phyloP scores from a whole-genome alignment of 2,888 invertebrate species.

The Agriopis leucophaearia region DNA sequence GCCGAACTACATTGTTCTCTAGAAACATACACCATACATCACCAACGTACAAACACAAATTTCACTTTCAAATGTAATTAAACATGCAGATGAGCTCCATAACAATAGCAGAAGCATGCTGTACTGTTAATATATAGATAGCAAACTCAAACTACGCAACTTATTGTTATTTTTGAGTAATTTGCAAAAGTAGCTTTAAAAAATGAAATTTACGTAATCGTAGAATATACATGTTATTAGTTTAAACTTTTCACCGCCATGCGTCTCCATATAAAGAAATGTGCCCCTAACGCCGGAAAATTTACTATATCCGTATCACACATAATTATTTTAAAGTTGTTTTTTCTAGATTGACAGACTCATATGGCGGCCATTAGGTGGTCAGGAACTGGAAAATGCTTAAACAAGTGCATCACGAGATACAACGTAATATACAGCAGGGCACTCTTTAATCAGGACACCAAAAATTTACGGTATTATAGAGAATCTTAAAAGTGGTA shows the following conservation, averaged over 20 bases:
- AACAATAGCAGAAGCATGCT: conserved; percentile 12
- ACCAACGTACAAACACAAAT: not conserved
- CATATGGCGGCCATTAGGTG: too few species aligned
- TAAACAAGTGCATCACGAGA: too few species aligned
- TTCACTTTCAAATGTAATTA: conserved; percentile 1
- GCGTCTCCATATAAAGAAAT: not conserved
- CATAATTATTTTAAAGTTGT: too few species aligned
- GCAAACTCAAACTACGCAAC: conserved; percentile 18
- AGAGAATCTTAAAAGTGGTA: too few species aligned
- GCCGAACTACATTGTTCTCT: conserved; percentile 73
- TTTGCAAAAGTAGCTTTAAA: not conserved
- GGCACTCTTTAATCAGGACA: too few species aligned
- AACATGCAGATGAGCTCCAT: conserved; percentile 22
- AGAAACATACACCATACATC: conserved; percentile 36
- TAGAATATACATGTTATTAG: not conserved
- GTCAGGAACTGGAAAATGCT: too few species aligned
- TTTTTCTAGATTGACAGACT: too few species aligned
- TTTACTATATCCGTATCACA: not conserved
- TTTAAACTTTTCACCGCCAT: not conserved
- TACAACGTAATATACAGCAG: too few species aligned
- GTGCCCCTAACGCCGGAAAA: not conserved
- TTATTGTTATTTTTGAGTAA: not conserved
- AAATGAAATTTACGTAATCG: not conserved
- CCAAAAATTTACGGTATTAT: too few species aligned
- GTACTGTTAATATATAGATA: conserved; percentile 14